phyloP scores from a whole-genome alignment of 2,888 invertebrate genomes.

The Hylaea fasciaria region DNA sequence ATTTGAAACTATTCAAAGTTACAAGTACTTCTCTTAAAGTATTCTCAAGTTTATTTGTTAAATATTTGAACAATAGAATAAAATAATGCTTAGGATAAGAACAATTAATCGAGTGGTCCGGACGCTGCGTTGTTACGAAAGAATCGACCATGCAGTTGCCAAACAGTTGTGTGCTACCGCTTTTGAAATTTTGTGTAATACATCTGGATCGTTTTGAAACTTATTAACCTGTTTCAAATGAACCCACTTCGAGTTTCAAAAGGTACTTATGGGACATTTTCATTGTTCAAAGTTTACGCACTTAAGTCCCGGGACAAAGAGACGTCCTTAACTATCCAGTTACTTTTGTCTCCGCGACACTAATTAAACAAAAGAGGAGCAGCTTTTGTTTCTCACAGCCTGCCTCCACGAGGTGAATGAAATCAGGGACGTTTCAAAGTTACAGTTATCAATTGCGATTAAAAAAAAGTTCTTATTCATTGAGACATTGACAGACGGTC shows the following conservation, averaged over 20 bases:
- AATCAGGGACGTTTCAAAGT: conserved; percentile 44
- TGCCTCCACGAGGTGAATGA: conserved; percentile 67
- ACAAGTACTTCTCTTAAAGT: conserved; percentile 38
- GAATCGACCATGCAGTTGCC: conserved; percentile 75
- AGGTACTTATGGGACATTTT: conserved; percentile 70
- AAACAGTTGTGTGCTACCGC: conserved; percentile 80
- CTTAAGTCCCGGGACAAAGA: conserved; percentile 67
- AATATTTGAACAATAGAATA: conserved; percentile 68
- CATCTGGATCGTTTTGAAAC: conserved; percentile 85
- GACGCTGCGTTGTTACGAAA: conserved; percentile 81
- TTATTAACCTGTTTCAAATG: conserved; percentile 81
- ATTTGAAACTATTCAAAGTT: conserved; percentile 41
- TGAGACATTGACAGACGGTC: conserved; percentile 61
- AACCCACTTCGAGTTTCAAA: conserved; percentile 67
- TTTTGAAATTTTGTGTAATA: conserved; percentile 79
- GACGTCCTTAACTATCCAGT: conserved; percentile 73
- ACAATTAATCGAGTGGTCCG: conserved; percentile 83
- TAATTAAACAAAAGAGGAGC: conserved; percentile 80
- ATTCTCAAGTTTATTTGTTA: conserved; percentile 33
- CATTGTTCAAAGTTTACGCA: conserved; percentile 68
- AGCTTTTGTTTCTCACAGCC: conserved; percentile 56
- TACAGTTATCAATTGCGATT: conserved; percentile 32
- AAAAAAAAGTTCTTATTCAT: conserved; percentile 57
- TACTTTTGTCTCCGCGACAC: conserved; percentile 77
- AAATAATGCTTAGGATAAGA: conserved; percentile 68